These are phyloP conservation scores for Xenopus petersii DNA, from an alignment of 2,797 vertebrate genomes.

Conservation along the genomic window DNA sequence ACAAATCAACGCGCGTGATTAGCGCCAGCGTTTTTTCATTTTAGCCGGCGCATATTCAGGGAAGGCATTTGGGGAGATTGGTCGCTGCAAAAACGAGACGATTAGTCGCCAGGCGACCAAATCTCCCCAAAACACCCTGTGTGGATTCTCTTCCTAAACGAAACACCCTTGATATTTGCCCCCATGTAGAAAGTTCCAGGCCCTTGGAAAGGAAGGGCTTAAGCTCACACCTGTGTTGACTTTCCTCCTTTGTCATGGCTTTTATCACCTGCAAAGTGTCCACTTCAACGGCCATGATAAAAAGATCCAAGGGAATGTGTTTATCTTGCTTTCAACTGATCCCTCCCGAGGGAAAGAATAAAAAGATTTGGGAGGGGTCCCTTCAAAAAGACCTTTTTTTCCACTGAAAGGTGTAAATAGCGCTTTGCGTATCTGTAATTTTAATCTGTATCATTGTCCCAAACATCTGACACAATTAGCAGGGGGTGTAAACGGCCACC, in stretches of 20 bases:
- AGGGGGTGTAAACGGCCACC: background rate
- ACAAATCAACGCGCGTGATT: too few species aligned
- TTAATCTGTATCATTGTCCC: slow-evolving; percentile 15
- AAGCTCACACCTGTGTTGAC: slow-evolving; percentile 33
- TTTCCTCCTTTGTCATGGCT: slow-evolving; percentile 19
- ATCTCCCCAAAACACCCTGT: too few species aligned
- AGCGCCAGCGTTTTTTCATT: too few species aligned
- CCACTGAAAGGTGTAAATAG: slow-evolving; percentile 24
- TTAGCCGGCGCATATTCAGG: too few species aligned
- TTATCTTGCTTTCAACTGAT: slow-evolving; percentile 31
- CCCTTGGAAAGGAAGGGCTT: background rate
- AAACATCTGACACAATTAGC: slow-evolving; percentile 10
- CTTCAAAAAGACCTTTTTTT: slow-evolving; percentile 4
- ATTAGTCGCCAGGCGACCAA: too few species aligned
- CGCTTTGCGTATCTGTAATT: slow-evolving; percentile 25
- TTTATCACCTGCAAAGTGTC: slow-evolving; percentile 47
- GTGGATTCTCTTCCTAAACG: too few species aligned
- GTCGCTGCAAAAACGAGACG: too few species aligned
- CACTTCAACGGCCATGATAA: slow-evolving; percentile 36
- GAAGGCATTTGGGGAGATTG: too few species aligned
- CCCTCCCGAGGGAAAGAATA: slow-evolving; percentile 31
- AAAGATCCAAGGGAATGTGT: slow-evolving; percentile 32
- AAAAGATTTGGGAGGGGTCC: slow-evolving; percentile 12
- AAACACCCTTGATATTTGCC: too few species aligned
- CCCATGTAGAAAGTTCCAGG: background rate